Base-by-base conservation (phyloP, 2,888 invertebrate species). In the Pseudolycoriella hygida region DNA sequence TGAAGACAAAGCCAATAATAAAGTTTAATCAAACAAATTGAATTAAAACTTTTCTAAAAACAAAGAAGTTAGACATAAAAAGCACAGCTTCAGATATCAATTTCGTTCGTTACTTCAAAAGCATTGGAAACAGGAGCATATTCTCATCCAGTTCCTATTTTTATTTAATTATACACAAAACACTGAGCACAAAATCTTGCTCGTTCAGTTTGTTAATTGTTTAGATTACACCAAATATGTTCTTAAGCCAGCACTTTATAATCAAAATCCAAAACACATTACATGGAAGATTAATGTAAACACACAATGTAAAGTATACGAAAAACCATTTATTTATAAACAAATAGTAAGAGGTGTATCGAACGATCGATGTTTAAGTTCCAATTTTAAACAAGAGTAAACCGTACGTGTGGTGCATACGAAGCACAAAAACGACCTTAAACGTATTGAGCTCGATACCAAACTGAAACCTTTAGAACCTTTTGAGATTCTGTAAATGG, bases 101-200 rank as follows among this genome's bases (percentile, higher is more conserved):
- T 31, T 18, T 40, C 20, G 14, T 48, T 47, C n/a, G 14, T 51
- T 54, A 53, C 53, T 54, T 54, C 46, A 53, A 49, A 49, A 54
- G 53, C 45, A 54, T 51, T 42, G 53, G 53, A 49, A 54, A 53
- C 14, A 54, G 51, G 45, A 54, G 47, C 53, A 54, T 54, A 47
- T 48, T 19, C 11, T 2, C 17, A 14, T 34, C 3, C n/a, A 18
- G 12, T 43, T 11, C 4, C 15, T 34, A 15, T 32, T 12, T 17
- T 17, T 42, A 17, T 39, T 19, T 3, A 20, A n/a, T 20, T 17
- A 15, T 17, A 17, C 40, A 17, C 38, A 39, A 39, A 18, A 40
- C 25, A 25, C 25, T 8, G 25, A 25, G 8, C 25, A 25, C 25
- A 25, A 25, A 25, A 6, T 25, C 8, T 25, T 8, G 4, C 25